Evolutionary conservation across 2,113 vertebrate genomes (phyloP), one percentile per base, ranked within the genome.

Genomic region (Calcarius ornatus): DNA sequence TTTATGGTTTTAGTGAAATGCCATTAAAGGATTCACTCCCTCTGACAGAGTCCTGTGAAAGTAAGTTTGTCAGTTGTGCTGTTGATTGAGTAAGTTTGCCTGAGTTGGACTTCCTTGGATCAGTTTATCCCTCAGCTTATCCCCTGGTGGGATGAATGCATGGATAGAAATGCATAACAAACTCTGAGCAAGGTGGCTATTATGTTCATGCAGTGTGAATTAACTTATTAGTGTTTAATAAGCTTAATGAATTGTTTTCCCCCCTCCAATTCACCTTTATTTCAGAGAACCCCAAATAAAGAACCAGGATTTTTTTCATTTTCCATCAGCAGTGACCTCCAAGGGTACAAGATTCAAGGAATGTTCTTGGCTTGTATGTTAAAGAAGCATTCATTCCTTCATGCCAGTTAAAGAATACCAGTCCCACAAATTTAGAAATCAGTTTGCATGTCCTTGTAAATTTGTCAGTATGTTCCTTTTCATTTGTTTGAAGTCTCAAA

Each of bases 321-420:
- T 95, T 53, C 47, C 15, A 40, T 68, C 59, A 56, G 33, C 20
- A 69, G 45, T 40, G 23, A 37, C 30, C 65, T 73, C 21, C 23
- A 42, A 77, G 30, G 23, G 45, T 63, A 70, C 33, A 85, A 86
- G 59, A 84, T 64, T 30, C 40, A 47, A 76, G 57, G 72, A 84
- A 47, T 78, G 10, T 78, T 95, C 51, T 86, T 93, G 45, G 35
- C 40, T 91, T 81, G 15, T 11, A 11, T 72, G 48, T 73, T 88
- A 66, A 95, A 68, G 43, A 81, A 94, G 37, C 42, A 84, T 86
- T 93, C 50, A 78, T 76, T 81, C 15, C 75, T 96, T 96, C 81
- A 68, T 75, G 57, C n/a, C 0, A 4, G 42, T 90, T 69, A 38
- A 61, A 37, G 27, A 78, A 33, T 1, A 6, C 31, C 31, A 72